Evolutionary conservation across 2,113 vertebrate species (phyloP).

Genomic region (Zosterops japonicus): DNA sequence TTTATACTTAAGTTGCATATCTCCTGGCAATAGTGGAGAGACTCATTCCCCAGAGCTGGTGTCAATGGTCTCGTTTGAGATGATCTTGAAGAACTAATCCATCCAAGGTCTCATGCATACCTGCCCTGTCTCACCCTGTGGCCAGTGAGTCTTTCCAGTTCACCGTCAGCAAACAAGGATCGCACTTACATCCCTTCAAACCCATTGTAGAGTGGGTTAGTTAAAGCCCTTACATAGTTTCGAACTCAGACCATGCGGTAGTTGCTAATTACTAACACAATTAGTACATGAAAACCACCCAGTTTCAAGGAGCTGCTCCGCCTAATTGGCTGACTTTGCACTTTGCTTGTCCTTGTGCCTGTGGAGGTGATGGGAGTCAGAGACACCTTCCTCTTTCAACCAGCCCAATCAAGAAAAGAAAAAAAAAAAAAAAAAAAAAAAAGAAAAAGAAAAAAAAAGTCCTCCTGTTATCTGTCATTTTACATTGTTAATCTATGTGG

Average conservation of each 20-base stretch:
- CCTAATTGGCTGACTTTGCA: neutral
- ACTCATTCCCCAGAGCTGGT: neutral
- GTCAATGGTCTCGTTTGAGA: neutral
- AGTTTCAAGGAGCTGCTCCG: neutral
- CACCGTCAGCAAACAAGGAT: neutral
- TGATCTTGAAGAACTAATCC: neutral
- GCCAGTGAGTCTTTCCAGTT: neutral
- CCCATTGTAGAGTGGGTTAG: neutral
- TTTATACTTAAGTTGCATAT: neutral
- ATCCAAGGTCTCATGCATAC: neutral
- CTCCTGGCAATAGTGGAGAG: neutral
- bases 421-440: neutral
- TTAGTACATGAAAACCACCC: conserved; percentile 19
- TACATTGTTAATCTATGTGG: conserved; percentile 15
- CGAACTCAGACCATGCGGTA: neutral
- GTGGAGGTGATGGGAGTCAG: neutral
- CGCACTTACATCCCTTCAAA: neutral
- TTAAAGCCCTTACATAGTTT: neutral
- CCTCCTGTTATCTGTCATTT: neutral
- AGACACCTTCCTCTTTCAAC: neutral
- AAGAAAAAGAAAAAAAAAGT: neutral
- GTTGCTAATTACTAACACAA: neutral
- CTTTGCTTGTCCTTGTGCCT: neutral
- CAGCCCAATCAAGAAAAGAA: accelerated
- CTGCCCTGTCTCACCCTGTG: neutral